phyloP scores from a whole-genome alignment of 2,113 vertebrate genomes.

The Perccottus glenii region DNA sequence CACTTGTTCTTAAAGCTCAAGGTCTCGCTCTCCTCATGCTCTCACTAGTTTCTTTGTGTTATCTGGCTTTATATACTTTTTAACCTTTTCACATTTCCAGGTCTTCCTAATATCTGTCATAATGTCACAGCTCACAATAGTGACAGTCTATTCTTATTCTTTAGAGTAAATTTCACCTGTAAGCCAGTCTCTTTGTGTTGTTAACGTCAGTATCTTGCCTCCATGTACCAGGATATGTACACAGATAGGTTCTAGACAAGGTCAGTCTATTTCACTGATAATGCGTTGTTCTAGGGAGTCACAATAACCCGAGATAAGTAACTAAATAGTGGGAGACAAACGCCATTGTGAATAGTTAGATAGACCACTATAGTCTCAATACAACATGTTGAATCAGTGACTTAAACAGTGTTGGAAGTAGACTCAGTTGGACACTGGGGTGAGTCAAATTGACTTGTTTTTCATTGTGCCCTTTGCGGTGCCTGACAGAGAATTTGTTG shows the following conservation, averaged over 20 bases:
- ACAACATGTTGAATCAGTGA: not conserved
- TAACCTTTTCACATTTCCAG: constrained; percentile 21
- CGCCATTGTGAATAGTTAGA: not conserved
- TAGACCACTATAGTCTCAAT: not conserved
- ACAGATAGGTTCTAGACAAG: not conserved
- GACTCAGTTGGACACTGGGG: not conserved
- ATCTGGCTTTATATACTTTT: constrained; percentile 24
- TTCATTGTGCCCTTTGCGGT: not conserved
- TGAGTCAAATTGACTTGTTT: not conserved
- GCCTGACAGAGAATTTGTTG: not conserved
- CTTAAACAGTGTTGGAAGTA: too few species aligned
- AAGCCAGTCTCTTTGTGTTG: not conserved
- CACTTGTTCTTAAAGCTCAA: constrained; percentile 59
- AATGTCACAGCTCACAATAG: not conserved
- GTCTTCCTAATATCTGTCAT: constrained; percentile 17
- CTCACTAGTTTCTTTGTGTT: constrained; percentile 43
- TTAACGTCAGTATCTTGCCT: not conserved
- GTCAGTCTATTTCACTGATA: not conserved
- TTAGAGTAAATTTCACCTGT: not conserved
- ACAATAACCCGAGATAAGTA: constrained; percentile 9
- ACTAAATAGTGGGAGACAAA: not conserved
- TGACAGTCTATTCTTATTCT: constrained; percentile 21
- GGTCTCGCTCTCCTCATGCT: constrained; percentile 34
- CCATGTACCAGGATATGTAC: not conserved
- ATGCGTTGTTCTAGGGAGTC: not conserved